phyloP scores from a whole-genome alignment of 2,797 vertebrate species.

The Chaunax sp. region DNA sequence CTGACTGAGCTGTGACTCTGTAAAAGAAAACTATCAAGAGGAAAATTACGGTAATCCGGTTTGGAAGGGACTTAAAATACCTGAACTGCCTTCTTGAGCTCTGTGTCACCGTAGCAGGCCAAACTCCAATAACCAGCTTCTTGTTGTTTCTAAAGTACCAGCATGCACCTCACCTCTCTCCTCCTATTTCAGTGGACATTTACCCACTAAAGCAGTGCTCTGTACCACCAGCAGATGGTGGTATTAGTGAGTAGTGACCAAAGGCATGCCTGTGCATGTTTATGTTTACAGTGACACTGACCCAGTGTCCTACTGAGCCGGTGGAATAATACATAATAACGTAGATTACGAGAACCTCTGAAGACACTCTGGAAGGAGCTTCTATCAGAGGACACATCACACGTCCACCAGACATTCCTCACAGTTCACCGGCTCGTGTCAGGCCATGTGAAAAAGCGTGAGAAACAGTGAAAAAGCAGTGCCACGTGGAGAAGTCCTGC shows the following conservation, averaged over 20 bases:
- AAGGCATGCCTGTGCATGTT: conserved; percentile 25
- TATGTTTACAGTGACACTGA: conserved; percentile 55
- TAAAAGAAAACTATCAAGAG: not conserved
- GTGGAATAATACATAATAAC: conserved; percentile 23
- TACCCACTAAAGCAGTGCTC: not conserved
- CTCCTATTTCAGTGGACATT: not conserved
- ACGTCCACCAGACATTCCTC: not conserved
- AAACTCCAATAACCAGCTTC: not conserved
- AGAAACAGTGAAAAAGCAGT: conserved; percentile 21
- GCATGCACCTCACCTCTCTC: not conserved
- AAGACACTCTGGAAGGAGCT: not conserved
- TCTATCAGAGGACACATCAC: not conserved
- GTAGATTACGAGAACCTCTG: not conserved
- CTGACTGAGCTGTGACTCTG: not conserved
- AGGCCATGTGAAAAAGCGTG: conserved; percentile 51
- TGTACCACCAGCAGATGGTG: conserved; percentile 53
- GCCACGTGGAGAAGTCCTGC: conserved; percentile 71
- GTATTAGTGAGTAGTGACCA: not conserved
- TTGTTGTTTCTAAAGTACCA: not conserved
- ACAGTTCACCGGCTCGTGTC: conserved; percentile 28
- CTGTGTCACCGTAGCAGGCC: not conserved
- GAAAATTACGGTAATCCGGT: not conserved
- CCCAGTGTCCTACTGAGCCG: conserved; percentile 57
- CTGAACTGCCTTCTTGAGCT: too few species aligned
- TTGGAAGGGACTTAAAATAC: too few species aligned